A percentile compares a stretch with the other conserved stretches of the same genome.
Conservation (phyloP, 2,888 invertebrate genomes). For the Margaritifera margaritifera region DNA sequence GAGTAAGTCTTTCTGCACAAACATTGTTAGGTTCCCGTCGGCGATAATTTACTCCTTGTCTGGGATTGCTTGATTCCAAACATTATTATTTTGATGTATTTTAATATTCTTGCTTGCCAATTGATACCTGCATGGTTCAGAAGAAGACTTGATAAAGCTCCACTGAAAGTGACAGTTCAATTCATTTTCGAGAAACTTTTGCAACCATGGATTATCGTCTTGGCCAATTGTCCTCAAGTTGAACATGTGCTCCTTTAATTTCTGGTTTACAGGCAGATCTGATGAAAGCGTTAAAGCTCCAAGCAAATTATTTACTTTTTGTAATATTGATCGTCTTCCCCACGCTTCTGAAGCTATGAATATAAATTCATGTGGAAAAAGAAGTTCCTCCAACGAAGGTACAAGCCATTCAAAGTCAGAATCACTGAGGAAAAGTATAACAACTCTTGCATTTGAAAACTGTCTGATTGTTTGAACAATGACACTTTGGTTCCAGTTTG, state of each 20-base stretch:
- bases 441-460: slow-evolving; percentile 7
- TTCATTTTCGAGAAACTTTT: slow-evolving; percentile 14
- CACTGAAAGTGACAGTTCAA: slow-evolving; percentile 19
- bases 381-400: slow-evolving; percentile 5
- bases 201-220: slow-evolving; percentile 11
- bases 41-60: no score
- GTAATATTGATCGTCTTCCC: slow-evolving; percentile 19
- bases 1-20: no score
- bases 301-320: slow-evolving; percentile 9
- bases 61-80: no score
- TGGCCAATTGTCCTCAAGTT: neutral
- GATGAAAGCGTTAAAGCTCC: slow-evolving; percentile 16
- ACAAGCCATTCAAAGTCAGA: slow-evolving; percentile 15
- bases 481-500: neutral
- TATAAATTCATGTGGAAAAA: slow-evolving; percentile 5
- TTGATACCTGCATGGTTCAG: slow-evolving; percentile 5
- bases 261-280: slow-evolving; percentile 9
- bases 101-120: no score
- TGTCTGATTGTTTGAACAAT: slow-evolving; percentile 3
- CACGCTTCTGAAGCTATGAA: slow-evolving; percentile 21
- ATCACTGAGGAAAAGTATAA: slow-evolving; percentile 17
- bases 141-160: slow-evolving; percentile 16
- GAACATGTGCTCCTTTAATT: slow-evolving; percentile 4
- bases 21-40: no score
- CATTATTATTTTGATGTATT: no score